Evolutionary conservation across 2,888 invertebrate genomes (phyloP).

Genomic region (Ctena decussata): DNA sequence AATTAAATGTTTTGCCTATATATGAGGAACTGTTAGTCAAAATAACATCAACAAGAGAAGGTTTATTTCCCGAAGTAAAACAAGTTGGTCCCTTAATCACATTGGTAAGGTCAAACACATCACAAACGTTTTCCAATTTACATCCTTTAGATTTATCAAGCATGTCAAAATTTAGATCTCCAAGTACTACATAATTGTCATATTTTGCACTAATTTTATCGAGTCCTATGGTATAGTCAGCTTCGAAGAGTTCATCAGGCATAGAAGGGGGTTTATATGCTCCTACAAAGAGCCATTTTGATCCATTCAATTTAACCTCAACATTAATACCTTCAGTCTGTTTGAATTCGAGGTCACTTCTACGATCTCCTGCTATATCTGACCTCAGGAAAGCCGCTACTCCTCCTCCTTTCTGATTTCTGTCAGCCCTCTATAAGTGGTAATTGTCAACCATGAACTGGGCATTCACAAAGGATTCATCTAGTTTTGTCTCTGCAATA

Average conservation of each 20-base stretch:
- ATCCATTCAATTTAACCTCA: neutral
- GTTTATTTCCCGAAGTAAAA: neutral
- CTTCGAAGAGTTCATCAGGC: neutral
- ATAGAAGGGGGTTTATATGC: neutral
- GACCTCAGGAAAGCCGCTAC: neutral
- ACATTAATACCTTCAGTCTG: neutral
- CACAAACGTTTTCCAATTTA: neutral
- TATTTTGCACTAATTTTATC: neutral
- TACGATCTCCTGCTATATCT: neutral
- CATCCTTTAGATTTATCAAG: neutral
- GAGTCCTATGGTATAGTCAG: neutral
- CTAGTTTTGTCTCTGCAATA: neutral
- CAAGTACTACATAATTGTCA: neutral
- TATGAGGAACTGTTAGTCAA: neutral
- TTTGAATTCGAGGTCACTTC: neutral
- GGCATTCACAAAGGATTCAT: neutral
- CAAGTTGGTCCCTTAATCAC: neutral
- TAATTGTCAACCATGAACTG: neutral
- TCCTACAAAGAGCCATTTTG: neutral
- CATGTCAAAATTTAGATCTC: neutral
- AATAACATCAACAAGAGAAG: neutral
- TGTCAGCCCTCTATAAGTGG: neutral
- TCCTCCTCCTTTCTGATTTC: neutral
- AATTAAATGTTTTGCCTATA: too few relatives aligned
- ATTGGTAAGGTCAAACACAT: neutral